Evolutionary conservation across 2,113 vertebrate species (phyloP).

Genomic region (Mobula hypostoma): DNA sequence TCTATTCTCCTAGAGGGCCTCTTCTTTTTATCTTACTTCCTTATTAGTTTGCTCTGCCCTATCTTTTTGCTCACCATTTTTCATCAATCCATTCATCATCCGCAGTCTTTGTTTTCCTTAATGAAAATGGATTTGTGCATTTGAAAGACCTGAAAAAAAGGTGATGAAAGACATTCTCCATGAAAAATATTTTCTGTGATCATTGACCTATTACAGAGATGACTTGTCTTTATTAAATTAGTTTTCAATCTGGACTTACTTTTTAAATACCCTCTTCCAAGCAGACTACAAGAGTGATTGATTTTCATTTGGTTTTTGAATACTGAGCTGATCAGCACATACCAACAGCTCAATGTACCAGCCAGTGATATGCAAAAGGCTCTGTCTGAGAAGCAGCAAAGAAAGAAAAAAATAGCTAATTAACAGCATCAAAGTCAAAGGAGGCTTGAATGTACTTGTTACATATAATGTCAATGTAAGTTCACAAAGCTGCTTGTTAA

Average conservation of each 20-base stretch:
- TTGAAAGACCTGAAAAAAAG: neutral
- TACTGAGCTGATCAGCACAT: neutral
- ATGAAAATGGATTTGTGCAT: neutral
- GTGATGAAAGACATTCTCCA: neutral
- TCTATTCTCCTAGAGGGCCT: neutral
- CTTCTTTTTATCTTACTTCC: neutral
- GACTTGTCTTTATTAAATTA: neutral
- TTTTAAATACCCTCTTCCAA: neutral
- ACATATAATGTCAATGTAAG: conserved; percentile 30
- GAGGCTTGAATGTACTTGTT: neutral
- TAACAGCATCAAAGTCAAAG: conserved; percentile 21
- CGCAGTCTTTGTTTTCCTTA: conserved; percentile 2
- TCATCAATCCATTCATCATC: neutral
- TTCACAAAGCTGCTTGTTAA: conserved; percentile 10
- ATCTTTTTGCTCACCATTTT: neutral
- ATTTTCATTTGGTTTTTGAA: neutral
- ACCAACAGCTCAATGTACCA: neutral
- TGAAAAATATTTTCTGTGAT: conserved; percentile 2
- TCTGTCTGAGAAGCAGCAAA: neutral
- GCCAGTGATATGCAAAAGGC: neutral
- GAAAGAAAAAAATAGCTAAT: neutral
- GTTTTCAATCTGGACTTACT: neutral
- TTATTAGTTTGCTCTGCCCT: neutral
- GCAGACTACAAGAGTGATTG: neutral
- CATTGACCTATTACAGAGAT: neutral